Base-by-base conservation (phyloP, 2,888 invertebrate genomes). In the Microctonus aethiopoides region DNA sequence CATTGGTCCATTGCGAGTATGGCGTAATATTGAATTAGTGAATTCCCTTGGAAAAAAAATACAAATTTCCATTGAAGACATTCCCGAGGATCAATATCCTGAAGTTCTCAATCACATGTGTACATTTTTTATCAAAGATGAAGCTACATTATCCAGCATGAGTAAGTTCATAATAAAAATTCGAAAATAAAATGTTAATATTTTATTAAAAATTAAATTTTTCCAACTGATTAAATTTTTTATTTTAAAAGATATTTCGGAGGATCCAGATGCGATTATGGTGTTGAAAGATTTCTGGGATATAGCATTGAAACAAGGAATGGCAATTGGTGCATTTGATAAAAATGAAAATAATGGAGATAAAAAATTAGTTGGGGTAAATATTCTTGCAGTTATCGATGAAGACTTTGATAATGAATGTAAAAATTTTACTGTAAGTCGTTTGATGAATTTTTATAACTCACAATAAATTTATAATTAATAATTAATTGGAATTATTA, bases 291-390 rank as follows among this genome's bases (percentile, higher is more conserved):
- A 16, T 34, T 16, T 85, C 16, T 87, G 86, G 85, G 32, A 13
- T 5, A 51, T 77, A 0, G 22, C 78, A 16, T 39, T 88, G n/a
- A 68, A 77, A 10, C 78, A 86, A 68, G 83, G 83, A 39, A 68
- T 84, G 10, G 74, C 80, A 1, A 71, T 88, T 26, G 84, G 78
- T 7, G 87, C 87, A 36, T 86, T 86, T 56, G 78, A 80, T 36
- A 80, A 85, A 22, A 78, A 84, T 74, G 78, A 79, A 0, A 71
- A 77, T 1, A 79, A 81, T 20, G 81, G 80, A 4, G 80, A 84
- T 69, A 79, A 83, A 1, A 77, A 81, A 60, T 75, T 88, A 2
- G 87, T 82, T 0, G 88, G 84, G n/a, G 59, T 81, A 1, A 87
- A 87, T 73, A 73, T 68, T 3, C 29, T 67, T 6, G n/a, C 16